These are phyloP conservation scores for Pedionomus torquatus DNA, from an alignment of 2,113 vertebrate genomes.

Conservation along the genomic window DNA sequence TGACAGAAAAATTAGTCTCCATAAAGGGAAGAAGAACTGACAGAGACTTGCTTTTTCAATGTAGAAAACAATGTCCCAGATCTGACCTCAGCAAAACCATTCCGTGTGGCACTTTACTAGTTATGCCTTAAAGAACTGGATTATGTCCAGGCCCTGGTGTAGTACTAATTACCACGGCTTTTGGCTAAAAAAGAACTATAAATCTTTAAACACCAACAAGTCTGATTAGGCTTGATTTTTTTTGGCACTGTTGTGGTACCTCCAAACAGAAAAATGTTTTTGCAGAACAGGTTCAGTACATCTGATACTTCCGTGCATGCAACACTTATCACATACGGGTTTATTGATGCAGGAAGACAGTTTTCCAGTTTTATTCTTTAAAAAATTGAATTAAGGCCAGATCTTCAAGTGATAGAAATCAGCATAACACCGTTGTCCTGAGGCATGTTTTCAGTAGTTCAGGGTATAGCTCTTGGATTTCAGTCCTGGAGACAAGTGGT, in stretches of 20 bases:
- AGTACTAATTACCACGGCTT: constrained; percentile 34
- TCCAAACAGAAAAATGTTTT: constrained; percentile 55
- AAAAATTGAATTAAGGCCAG: neutral
- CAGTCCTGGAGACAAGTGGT: neutral
- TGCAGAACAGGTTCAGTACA: constrained; percentile 41
- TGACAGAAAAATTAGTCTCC: neutral
- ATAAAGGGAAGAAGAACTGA: neutral
- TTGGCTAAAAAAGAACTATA: constrained; percentile 44
- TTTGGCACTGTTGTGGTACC: constrained; percentile 29
- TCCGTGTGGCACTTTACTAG: constrained; percentile 1
- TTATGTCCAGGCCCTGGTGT: neutral
- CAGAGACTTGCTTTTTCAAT: neutral
- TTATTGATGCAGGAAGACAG: constrained; percentile 30
- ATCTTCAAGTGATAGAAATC: neutral
- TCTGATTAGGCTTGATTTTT: constrained; percentile 50
- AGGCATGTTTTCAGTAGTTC: constrained; percentile 11
- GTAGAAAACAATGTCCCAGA: neutral
- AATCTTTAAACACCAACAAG: constrained; percentile 45
- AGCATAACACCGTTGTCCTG: neutral
- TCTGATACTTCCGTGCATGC: constrained; percentile 13
- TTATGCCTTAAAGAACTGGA: constrained; percentile 44
- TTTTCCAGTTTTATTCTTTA: constrained; percentile 40
- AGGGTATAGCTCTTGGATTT: constrained; percentile 8
- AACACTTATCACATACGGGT: constrained; percentile 16
- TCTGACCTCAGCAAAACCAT: neutral